Percentiles rank a stretch among this genome's conserved stretches.
phyloP scores from a whole-genome alignment of 2,113 vertebrate species.

The Clupea harengus region DNA sequence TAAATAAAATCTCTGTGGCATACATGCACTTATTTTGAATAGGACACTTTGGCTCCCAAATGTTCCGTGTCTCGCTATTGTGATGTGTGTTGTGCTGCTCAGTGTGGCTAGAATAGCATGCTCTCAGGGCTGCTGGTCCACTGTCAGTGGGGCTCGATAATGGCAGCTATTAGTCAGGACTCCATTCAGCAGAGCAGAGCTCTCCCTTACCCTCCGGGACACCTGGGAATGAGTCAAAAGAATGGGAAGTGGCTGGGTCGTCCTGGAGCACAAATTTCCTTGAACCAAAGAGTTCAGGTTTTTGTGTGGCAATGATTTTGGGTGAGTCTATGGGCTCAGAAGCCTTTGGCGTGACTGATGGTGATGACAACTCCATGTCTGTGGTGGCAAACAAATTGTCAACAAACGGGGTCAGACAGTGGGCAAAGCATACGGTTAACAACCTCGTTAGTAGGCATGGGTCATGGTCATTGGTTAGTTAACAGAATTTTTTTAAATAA shows the following conservation, averaged over 20 bases:
- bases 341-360: constrained; percentile 90
- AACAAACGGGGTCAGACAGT: constrained; percentile 66
- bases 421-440: constrained; percentile 57
- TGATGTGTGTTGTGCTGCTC: constrained; percentile 22
- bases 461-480: constrained; percentile 51
- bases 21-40: constrained; percentile 17
- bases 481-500: not conserved
- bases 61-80: constrained; percentile 25
- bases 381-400: constrained; percentile 97
- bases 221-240: constrained; percentile 94
- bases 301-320: constrained; percentile 93
- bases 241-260: constrained; percentile 92
- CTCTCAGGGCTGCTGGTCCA: constrained; percentile 29
- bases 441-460: constrained; percentile 59
- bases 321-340: constrained; percentile 91
- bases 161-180: constrained; percentile 75
- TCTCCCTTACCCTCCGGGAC: constrained; percentile 97
- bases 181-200: constrained; percentile 80
- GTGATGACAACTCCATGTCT: constrained; percentile 93
- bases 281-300: constrained; percentile 94
- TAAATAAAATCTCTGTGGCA: not conserved
- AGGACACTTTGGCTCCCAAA: constrained; percentile 25
- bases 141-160: constrained; percentile 27
- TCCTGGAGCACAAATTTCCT: constrained; percentile 93
- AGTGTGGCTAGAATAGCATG: constrained; percentile 19